Evolutionary conservation across 35 echinoderm and acorn worm species (phyloP), one percentile per base, ranked within the genome.

Genomic region (Patiria miniata): DNA sequence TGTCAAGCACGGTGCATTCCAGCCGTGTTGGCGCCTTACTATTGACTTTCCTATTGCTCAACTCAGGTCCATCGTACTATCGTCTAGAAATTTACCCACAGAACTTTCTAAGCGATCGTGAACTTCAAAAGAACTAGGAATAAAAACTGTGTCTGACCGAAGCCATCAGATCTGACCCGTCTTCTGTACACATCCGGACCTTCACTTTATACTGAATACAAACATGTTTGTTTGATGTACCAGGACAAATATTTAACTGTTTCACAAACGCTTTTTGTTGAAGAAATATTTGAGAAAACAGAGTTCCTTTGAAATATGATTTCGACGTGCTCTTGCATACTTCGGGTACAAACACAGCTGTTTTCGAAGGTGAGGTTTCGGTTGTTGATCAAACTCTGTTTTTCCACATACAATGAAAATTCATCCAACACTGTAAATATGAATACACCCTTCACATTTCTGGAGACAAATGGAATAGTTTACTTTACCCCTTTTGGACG

Each of bases 1-100:
- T 73, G 65, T 73, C 26, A 73, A 73, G 65, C 65, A 73, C 65
- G 65, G 2, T 34, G 65, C 65, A 23, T 73, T 30, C 65, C 65
- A 73, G 65, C 65, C 65, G 65, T 34, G 26, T 73, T 73, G 65
- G 65, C 65, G 65, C 65, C 65, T 30, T 10, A 16, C 65, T 73
- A 73, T 73, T 73, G 65, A 73, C 65, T 73, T 73, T 73, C 65
- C 65, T 73, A 73, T 73, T 73, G 65, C 29, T 73, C 14, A 73
- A 73, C 65, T 73, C 2, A 73, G 65, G 65, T 73, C 65, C 65
- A 73, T 73, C 65, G 65, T 73, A 73, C 65, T 73, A 18, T 73
- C 65, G 65, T 73, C 65, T 73, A 73, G 65, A 73, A 73, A 28
- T 73, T 32, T 73, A 32, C 65, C 65, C 23, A 73, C 14, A 73